Evolutionary conservation across 2,888 invertebrate species (phyloP), one percentile per base, ranked within the genome.

Genomic region (Phymatocera aterrima): DNA sequence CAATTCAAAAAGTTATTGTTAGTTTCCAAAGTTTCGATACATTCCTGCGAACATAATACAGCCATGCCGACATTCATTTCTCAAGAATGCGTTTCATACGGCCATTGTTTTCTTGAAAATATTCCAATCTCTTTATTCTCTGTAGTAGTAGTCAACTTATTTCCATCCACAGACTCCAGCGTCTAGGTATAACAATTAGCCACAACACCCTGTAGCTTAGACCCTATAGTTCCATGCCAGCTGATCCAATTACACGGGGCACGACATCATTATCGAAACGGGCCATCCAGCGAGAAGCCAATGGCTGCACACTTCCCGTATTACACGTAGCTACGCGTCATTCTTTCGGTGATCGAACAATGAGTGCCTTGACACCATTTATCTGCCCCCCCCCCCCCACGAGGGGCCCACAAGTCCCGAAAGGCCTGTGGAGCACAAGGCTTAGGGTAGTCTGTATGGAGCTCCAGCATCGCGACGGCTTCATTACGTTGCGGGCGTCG

Each of bases 391-490:
- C 75, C 82, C 81, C 82, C 84, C 85, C 87, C 75, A 75, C 54
- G 57, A 75, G 75, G 75, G 75, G 57, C 43, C 75, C 75, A 57
- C 57, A 24, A 75, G n/a, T 28, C 75, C 37, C 57, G 18, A 24
- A 43, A 24, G 75, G 57, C 57, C 57, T 57, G 40, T 15, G 15
- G 40, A 37, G 57, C 75, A 57, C 6, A 80, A 80, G 75, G 79
- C 78, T 78, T 80, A 83, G 79, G 78, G 68, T 78, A 79, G 77
- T 80, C 65, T 83, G 81, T 81, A 83, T 83, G 82, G 85, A 84
- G 86, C 85, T 86, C 85, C 86, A 87, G 86, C 87, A 86, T 87
- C 87, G 87, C 85, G 87, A 89, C 87, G 86, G 89, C 88, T 88
- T 89, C 88, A 88, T 89, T 88, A 88, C 86, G 79, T 80, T 83